Base-by-base conservation (phyloP, 2,888 invertebrate genomes). In the Falcaria lacertinaria region DNA sequence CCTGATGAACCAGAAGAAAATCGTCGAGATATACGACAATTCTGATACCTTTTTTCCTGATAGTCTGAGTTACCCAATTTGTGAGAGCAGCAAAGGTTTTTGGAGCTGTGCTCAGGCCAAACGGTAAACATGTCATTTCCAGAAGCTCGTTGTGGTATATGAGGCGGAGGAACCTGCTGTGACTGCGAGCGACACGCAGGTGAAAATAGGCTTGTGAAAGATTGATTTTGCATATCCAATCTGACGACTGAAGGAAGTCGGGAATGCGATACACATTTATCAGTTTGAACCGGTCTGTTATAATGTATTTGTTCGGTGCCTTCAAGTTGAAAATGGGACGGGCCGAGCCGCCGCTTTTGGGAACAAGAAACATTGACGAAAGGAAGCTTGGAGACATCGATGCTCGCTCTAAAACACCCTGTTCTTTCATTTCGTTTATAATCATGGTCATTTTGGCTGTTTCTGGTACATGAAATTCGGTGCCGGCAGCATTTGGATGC, bases 101-200 rank as follows among this genome's bases (percentile, higher is more conserved):
- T 6, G 58, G 66, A 1, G 60, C 63, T n/a, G 51, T 50, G 13
- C 50, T 50, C 5, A 64, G 42, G 0, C 67, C 64, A 33, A 64
- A 64, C 0, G 62, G 64, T 0, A 69, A 48, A 8, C 61, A 66
- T 0, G 55, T 69, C 61, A 66, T 57, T 41, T 54, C 39, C 0
- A 48, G 28, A 2, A 59, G 16, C 28, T 52, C 36, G 1, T 22
- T 33, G 22, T 41, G 17, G 47, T 59, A 62, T 6, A 52, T 22
- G 1, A 67, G 37, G 0, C 57, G 40, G 14, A 64, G 42, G 19
- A 57, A 64, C 2, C 56, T 11, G 16, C 55, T 47, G 50, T 62
- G 60, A 13, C 35, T 13, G 6, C 15, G 34, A 0, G 45, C 15
- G 19, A 63, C 34, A 1, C 35, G 14, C 5, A 65, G 14, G 14